Evolutionary conservation across 2,888 invertebrate species (phyloP).

Genomic region (Tetranychus truncatus): DNA sequence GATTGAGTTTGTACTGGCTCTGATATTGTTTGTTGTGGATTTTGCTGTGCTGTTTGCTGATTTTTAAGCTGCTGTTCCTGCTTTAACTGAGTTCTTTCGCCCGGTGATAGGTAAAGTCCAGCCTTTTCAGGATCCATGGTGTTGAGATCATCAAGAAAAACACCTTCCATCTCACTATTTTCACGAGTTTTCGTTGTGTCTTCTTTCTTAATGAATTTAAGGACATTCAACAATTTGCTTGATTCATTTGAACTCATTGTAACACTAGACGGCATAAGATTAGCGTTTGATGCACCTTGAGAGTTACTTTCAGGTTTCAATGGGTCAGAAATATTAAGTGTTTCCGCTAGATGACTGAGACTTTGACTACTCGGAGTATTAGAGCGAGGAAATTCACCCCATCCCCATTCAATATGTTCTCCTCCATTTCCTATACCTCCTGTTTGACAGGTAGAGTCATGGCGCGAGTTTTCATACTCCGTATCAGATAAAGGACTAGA

Average conservation of each 20-base stretch:
- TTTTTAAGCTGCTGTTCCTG: background rate
- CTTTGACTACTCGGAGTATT: background rate
- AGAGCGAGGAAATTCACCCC: slow-evolving; percentile 60
- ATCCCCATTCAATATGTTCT: slow-evolving; percentile 46
- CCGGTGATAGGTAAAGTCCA: slow-evolving; percentile 8
- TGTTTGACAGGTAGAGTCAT: slow-evolving; percentile 15
- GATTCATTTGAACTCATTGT: no score
- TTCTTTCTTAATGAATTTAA: no score
- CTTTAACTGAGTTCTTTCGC: background rate
- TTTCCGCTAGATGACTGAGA: background rate
- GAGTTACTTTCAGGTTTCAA: no score
- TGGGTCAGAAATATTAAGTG: background rate
- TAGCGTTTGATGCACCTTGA: no score
- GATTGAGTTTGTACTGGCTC: slow-evolving; percentile 8
- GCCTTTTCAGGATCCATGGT: background rate
- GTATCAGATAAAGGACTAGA: slow-evolving; percentile 83
- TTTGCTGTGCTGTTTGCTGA: background rate
- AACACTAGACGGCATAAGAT: no score
- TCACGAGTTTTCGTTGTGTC: no score
- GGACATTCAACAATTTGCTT: no score
- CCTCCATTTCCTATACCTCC: slow-evolving; percentile 27
- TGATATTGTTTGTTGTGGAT: background rate
- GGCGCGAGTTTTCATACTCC: slow-evolving; percentile 50
- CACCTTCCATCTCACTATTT: no score
- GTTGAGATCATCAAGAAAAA: no score